Evolutionary conservation across 2,113 vertebrate genomes (phyloP).

Genomic region (Hippopotamus amphibius): DNA sequence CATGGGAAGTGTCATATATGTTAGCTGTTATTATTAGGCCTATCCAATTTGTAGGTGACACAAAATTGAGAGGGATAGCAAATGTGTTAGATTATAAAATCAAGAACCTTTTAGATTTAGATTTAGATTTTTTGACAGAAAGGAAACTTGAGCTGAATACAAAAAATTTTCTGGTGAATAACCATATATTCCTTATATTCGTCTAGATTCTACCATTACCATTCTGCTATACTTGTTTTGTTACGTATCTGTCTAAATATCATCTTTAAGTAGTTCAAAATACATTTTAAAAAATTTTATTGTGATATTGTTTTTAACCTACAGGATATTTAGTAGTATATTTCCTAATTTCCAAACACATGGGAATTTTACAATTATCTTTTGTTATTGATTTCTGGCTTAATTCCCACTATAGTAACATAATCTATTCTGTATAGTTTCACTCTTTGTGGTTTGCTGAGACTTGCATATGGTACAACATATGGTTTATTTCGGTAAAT

Average conservation of each 20-base stretch:
- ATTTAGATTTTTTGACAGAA: background rate
- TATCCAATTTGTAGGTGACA: background rate
- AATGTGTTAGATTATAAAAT: background rate
- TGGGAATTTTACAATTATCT: background rate
- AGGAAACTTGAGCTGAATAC: conserved; percentile 3
- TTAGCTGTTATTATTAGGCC: background rate
- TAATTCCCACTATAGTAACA: background rate
- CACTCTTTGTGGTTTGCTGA: background rate
- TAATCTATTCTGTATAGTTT: background rate
- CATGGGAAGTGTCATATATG: background rate
- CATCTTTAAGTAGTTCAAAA: background rate
- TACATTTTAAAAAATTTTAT: background rate
- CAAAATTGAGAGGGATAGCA: background rate
- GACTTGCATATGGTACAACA: background rate
- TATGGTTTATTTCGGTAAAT: background rate
- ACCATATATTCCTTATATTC: background rate
- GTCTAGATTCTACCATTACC: background rate
- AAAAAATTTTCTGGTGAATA: background rate
- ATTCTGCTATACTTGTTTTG: background rate
- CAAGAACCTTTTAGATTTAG: background rate
- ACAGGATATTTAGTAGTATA: background rate
- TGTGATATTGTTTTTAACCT: background rate
- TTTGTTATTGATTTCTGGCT: conserved; percentile 10
- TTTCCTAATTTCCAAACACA: background rate
- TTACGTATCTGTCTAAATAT: background rate